A percentile compares a stretch with the other conserved stretches of the same genome.
phyloP scores from a whole-genome alignment of 2,888 invertebrate genomes.

The Drosophila ustulata region DNA sequence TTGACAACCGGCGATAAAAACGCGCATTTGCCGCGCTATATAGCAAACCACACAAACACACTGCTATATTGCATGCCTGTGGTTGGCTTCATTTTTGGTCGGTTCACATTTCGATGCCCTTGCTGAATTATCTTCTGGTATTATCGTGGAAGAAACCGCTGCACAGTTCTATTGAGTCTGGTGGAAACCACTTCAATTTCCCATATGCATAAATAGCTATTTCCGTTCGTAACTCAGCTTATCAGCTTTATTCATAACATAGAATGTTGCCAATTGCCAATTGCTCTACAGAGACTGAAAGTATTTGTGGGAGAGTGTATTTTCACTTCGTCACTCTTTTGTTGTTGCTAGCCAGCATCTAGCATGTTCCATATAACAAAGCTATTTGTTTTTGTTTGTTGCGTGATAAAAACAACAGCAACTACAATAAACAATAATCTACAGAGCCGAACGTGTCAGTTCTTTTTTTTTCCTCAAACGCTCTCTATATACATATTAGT shows the following conservation, averaged over 20 bases:
- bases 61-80: constrained; percentile 3
- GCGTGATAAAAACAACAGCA: constrained; percentile 37
- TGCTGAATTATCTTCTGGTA: neutral
- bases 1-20: constrained; percentile 47
- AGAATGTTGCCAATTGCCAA: neutral
- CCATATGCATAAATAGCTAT: neutral
- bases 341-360: neutral
- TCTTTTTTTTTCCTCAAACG: constrained; percentile 18
- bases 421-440: constrained; percentile 9
- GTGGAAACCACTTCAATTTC: neutral
- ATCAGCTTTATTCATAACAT: neutral
- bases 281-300: no score
- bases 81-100: neutral
- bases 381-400: constrained; percentile 11
- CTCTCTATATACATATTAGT: neutral
- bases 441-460: constrained; percentile 40
- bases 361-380: no score
- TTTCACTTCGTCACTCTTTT: constrained; percentile 9
- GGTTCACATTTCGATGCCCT: constrained; percentile 4
- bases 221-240: neutral
- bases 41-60: constrained; percentile 22
- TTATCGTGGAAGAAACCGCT: no score
- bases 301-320: no score
- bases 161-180: no score
- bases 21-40: neutral